Conservation (phyloP, 2,797 vertebrate genomes). For the Acanthurus tractus region DNA sequence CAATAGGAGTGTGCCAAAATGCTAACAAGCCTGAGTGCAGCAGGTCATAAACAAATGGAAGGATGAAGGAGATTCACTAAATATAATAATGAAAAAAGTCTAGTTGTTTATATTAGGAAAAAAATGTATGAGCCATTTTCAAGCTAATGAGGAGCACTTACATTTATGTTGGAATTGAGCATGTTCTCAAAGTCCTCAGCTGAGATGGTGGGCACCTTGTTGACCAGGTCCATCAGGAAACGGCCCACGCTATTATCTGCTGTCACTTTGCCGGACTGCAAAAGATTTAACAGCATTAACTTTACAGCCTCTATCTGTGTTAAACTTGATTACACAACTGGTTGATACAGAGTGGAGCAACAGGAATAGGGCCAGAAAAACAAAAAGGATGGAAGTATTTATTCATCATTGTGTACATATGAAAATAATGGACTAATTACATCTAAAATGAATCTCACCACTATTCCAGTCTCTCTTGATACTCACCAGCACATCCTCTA, state of each 20-base stretch:
- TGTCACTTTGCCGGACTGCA: constrained; percentile 94
- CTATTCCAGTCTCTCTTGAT: not conserved
- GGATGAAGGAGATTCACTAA: not conserved
- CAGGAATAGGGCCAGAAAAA: not conserved
- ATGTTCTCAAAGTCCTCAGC: constrained; percentile 98
- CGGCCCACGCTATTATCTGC: constrained; percentile 98
- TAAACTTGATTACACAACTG: not conserved
- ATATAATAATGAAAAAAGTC: not conserved
- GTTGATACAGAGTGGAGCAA: not conserved
- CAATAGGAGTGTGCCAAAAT: not conserved
- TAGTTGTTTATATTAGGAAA: not conserved
- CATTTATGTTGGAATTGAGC: constrained; percentile 99
- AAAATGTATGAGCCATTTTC: not conserved
- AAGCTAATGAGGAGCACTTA: constrained; percentile 77
- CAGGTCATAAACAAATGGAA: not conserved
- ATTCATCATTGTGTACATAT: not conserved
- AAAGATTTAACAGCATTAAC: constrained; percentile 38
- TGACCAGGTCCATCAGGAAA: constrained; percentile 97
- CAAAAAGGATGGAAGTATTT: not conserved
- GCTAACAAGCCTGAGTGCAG: constrained; percentile 1
- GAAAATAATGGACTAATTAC: not conserved
- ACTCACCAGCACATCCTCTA: constrained; percentile 96
- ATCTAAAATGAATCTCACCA: not conserved
- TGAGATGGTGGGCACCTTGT: constrained; percentile 96
- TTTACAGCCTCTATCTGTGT: not conserved